Evolutionary conservation across 2,888 invertebrate genomes (phyloP).

Genomic region (Entomobrya multifasciata): DNA sequence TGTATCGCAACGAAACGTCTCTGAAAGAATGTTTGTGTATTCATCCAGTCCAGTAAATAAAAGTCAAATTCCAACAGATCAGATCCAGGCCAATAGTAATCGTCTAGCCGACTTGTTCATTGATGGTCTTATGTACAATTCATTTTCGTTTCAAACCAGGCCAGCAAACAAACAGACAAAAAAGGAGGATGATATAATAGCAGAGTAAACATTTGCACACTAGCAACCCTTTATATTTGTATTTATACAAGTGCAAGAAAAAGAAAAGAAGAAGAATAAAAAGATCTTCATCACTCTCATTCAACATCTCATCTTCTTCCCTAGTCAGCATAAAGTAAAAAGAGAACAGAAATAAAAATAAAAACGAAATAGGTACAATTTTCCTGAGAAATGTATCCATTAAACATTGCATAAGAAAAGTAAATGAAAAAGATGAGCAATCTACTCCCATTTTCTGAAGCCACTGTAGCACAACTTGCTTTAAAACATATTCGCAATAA

Average conservation of each 20-base stretch:
- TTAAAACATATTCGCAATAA: no score
- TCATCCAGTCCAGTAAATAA: conserved; percentile 66
- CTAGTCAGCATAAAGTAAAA: neutral
- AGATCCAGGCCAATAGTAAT: conserved; percentile 37
- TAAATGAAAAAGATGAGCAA: no score
- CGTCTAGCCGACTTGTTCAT: neutral
- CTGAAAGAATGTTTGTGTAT: conserved; percentile 32
- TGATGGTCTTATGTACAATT: conserved; percentile 9
- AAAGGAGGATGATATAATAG: conserved; percentile 15
- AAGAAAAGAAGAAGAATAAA: neutral
- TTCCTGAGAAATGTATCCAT: no score
- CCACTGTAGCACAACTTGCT: no score
- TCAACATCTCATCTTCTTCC: neutral
- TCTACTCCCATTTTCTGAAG: no score
- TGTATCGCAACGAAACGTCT: no score
- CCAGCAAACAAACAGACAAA: neutral
- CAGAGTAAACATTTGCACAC: conserved; percentile 60
- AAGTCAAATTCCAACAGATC: conserved; percentile 42
- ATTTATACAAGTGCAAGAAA: conserved; percentile 7
- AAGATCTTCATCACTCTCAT: neutral
- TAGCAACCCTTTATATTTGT: conserved; percentile 6
- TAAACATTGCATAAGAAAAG: no score
- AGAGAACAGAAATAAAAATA: conserved; percentile 13
- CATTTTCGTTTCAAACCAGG: conserved; percentile 9
- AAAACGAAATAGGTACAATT: no score